phyloP scores from a whole-genome alignment of 2,113 vertebrate genomes.

The Actenoides lindsayi region DNA sequence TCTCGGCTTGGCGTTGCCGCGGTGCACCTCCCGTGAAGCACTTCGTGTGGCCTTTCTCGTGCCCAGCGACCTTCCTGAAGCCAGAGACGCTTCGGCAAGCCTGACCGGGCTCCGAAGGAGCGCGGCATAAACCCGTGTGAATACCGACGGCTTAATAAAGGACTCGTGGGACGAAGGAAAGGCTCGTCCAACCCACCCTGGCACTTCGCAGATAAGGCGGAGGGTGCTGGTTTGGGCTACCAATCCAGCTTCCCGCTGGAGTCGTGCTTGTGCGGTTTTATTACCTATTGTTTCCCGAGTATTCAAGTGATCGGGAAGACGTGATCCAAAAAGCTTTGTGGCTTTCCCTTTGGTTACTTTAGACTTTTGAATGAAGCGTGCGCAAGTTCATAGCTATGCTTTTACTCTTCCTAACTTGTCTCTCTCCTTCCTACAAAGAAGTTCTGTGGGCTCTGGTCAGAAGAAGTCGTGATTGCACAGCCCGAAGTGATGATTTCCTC shows the following conservation, averaged over 20 bases:
- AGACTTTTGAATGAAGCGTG: background rate
- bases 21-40: background rate
- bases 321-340: background rate
- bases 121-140: background rate
- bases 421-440: background rate
- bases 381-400: background rate
- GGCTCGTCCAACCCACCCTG: background rate
- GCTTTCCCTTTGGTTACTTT: background rate
- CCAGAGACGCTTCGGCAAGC: background rate
- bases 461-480: background rate
- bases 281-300: constrained; percentile 19
- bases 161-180: background rate
- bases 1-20: background rate
- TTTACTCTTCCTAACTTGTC: background rate
- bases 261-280: background rate
- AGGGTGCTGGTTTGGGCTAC: background rate
- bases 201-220: background rate
- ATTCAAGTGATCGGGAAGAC: background rate
- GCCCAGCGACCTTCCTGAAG: background rate
- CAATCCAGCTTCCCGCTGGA: background rate
- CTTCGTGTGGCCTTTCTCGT: background rate
- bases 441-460: background rate
- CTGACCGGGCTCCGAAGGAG: background rate
- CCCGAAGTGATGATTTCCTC: background rate
- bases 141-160: background rate